Conservation (phyloP, 2,888 invertebrate species). For the Amblyteles armatorius region DNA sequence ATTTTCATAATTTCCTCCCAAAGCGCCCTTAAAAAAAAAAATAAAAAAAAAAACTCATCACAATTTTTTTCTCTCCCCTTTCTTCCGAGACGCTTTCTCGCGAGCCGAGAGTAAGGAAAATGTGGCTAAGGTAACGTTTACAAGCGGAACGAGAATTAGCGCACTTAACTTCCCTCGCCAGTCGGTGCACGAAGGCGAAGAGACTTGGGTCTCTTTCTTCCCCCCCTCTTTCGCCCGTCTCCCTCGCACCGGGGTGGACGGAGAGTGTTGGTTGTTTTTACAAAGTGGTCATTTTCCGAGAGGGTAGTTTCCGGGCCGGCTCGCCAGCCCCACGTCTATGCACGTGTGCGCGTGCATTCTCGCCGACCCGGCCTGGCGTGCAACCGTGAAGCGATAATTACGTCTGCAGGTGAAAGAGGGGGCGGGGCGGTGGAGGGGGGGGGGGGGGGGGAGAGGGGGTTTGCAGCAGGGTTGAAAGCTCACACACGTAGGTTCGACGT, state of each 20-base stretch:
- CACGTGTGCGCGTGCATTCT: neutral
- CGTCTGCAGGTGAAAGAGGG: constrained; percentile 38
- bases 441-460: too few relatives aligned
- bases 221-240: constrained; percentile 2
- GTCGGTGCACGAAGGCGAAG: constrained; percentile 38
- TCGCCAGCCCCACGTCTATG: constrained; percentile 7
- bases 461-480: constrained; percentile 27
- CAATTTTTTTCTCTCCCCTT: neutral
- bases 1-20: neutral
- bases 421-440: too few relatives aligned
- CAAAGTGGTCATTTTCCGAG: constrained; percentile 70
- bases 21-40: neutral
- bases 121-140: constrained; percentile 17
- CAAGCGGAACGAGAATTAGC: constrained; percentile 51
- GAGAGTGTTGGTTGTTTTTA: constrained; percentile 55
- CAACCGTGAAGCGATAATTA: constrained; percentile 63
- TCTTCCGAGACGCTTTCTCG: constrained; percentile 1
- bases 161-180: constrained; percentile 33
- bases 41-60: neutral
- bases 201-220: constrained; percentile 29
- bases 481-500: neutral
- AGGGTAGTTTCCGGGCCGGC: constrained; percentile 56
- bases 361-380: constrained; percentile 30
- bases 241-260: neutral
- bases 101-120: constrained; percentile 8